Evolutionary conservation across 30 jellyfish, hydroid and myxozoan genomes (phyloP).

Genomic region (Aurelia coerulea): DNA sequence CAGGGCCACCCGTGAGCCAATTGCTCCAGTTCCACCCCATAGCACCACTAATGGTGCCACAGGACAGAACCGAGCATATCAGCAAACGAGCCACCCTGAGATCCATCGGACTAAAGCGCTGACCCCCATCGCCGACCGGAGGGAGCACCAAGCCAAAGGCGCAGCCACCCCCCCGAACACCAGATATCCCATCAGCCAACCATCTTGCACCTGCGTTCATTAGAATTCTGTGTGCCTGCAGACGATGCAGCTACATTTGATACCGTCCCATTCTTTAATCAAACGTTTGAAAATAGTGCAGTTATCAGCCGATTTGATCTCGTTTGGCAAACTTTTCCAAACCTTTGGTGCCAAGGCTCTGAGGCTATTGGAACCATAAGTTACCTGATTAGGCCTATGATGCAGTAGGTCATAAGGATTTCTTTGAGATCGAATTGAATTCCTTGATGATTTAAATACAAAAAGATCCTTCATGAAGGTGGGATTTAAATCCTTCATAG

Average conservation of each 20-base stretch:
- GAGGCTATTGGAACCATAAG: conserved; percentile 4
- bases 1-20: too few species aligned
- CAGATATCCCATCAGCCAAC: too few species aligned
- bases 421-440: conserved; percentile 9
- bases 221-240: conserved; percentile 14
- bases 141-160: too few species aligned
- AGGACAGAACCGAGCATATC: too few species aligned
- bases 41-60: too few species aligned
- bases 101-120: too few species aligned
- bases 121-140: too few species aligned
- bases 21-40: too few species aligned
- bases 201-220: background rate
- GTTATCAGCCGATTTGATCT: conserved; percentile 6
- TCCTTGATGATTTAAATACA: background rate
- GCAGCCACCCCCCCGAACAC: too few species aligned
- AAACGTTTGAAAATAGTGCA: conserved; percentile 1
- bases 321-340: conserved; percentile 1
- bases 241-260: background rate
- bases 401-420: conserved; percentile 11
- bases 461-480: background rate
- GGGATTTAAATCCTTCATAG: conserved; percentile 13
- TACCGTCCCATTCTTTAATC: conserved; percentile 6
- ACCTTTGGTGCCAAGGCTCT: background rate
- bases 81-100: too few species aligned
- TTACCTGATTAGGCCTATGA: conserved; percentile 14